phyloP scores from a whole-genome alignment of 1,140 invertebrate species.

The Heliconius eleuchia region DNA sequence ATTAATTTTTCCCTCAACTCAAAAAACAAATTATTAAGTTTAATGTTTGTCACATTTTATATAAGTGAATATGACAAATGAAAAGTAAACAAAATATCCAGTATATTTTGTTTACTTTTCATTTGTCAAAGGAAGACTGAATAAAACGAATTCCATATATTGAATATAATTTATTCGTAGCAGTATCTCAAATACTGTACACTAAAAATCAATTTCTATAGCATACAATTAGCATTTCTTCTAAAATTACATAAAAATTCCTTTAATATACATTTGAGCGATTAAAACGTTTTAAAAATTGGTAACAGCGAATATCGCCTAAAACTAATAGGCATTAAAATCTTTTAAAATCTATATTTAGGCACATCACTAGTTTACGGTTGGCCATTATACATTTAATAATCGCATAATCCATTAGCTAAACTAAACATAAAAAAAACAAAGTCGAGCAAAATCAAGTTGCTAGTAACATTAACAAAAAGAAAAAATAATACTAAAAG shows the following conservation, averaged over 20 bases:
- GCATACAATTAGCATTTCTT: conserved; percentile 48
- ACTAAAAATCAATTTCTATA: conserved; percentile 44
- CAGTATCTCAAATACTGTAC: conserved; percentile 39
- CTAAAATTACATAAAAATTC: conserved; percentile 50
- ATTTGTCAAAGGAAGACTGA: not conserved
- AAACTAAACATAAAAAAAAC: not conserved
- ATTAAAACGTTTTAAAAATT: conserved; percentile 46
- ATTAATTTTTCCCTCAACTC: no score
- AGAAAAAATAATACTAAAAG: not conserved
- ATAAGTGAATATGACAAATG: no score
- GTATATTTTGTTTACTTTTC: no score
- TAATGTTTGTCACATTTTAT: no score
- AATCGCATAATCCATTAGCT: conserved; percentile 9
- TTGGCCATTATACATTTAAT: conserved; percentile 7
- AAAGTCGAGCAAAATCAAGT: conserved; percentile 23
- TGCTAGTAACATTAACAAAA: conserved; percentile 5
- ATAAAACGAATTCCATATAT: conserved; percentile 16
- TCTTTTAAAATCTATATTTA: conserved; percentile 40
- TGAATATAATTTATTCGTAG: conserved; percentile 47
- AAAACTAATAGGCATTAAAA: conserved; percentile 55
- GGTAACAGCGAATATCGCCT: conserved; percentile 42
- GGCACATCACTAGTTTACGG: conserved; percentile 35
- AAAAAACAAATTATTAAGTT: no score
- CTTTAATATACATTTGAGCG: conserved; percentile 33
- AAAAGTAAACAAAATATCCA: not conserved